Conservation (phyloP, 2,113 vertebrate species). For the Prochilodus magdalenae region DNA sequence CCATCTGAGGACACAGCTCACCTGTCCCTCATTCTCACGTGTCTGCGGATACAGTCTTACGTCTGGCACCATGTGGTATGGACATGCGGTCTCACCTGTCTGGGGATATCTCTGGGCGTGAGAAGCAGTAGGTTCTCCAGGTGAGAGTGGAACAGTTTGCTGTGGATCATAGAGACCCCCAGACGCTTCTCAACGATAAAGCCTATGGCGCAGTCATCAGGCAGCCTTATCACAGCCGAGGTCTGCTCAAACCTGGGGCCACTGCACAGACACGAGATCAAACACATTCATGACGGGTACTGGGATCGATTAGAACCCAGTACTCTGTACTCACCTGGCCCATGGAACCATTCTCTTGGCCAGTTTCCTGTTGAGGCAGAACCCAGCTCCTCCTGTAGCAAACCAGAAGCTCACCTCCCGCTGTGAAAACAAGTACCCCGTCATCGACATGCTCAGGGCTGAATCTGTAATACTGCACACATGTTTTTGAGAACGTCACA, state of each 20-base stretch:
- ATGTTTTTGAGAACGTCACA: too few relatives aligned
- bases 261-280: constrained; percentile 71
- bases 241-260: constrained; percentile 83
- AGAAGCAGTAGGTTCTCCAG: constrained; percentile 90
- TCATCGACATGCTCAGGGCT: too few relatives aligned
- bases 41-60: not conserved
- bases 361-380: constrained; percentile 87
- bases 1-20: too few relatives aligned
- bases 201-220: constrained; percentile 91
- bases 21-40: not conserved
- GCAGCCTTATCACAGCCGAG: constrained; percentile 85
- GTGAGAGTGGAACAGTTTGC: constrained; percentile 88
- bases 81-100: constrained; percentile 71
- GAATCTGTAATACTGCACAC: too few relatives aligned
- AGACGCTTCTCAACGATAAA: constrained; percentile 89
- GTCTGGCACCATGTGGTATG: not conserved
- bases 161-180: constrained; percentile 81
- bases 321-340: constrained; percentile 86
- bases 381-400: constrained; percentile 92
- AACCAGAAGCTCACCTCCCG: constrained; percentile 92
- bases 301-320: too few relatives aligned
- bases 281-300: too few relatives aligned
- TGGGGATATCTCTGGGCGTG: constrained; percentile 66
- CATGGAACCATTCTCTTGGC: constrained; percentile 89
- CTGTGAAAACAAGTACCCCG: constrained; percentile 75